Evolutionary conservation across 2,113 vertebrate genomes (phyloP).

Genomic region (Erythrolamprus reginae): DNA sequence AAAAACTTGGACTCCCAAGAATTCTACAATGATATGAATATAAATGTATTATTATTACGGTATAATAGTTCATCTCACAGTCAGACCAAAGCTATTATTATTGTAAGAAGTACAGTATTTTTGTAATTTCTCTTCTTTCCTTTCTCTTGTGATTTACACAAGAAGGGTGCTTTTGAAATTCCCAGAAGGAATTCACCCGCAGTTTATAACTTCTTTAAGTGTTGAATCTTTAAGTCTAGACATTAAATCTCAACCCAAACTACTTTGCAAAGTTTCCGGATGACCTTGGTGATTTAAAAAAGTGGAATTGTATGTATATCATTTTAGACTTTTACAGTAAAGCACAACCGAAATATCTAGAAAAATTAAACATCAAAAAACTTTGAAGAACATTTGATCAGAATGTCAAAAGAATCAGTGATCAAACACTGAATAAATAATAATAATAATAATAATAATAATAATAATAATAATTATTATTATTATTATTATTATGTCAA

Average conservation of each 20-base stretch:
- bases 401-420: neutral
- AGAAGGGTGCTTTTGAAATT: neutral
- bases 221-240: no score
- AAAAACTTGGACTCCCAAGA: conserved; percentile 50
- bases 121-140: neutral
- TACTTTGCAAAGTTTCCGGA: no score
- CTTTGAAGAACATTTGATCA: neutral
- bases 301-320: no score
- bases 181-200: neutral
- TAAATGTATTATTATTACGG: neutral
- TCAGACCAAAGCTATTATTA: neutral
- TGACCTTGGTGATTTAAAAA: no score
- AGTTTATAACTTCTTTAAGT: neutral
- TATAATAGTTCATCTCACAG: no score
- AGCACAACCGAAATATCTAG: neutral
- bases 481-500: no score
- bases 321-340: no score
- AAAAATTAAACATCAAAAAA: neutral
- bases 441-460: no score
- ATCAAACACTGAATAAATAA: neutral
- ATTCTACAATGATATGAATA: conserved; percentile 47
- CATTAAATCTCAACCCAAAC: no score
- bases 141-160: neutral
- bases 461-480: no score
- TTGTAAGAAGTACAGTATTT: neutral